Percentiles rank a stretch among this genome's conserved stretches.
Evolutionary conservation across 2,888 invertebrate genomes (phyloP).

Genomic region (Drosophila demipolita): DNA sequence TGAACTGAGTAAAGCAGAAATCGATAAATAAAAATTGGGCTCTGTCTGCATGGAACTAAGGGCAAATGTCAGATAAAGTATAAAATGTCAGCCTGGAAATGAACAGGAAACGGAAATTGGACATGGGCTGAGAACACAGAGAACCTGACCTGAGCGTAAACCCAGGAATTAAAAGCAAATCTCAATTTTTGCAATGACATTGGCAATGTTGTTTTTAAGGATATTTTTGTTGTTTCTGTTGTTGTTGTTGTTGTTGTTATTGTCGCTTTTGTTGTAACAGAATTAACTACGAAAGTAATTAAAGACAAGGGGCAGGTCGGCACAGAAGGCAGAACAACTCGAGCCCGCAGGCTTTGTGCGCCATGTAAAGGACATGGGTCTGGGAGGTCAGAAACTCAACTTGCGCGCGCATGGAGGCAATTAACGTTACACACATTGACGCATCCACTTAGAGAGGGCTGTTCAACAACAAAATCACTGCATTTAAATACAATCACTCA

Average conservation of each 20-base stretch:
- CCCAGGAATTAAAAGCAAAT: constrained; percentile 70
- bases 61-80: constrained; percentile 55
- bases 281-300: constrained; percentile 81
- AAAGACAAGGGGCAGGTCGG: constrained; percentile 57
- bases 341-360: constrained; percentile 47
- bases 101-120: constrained; percentile 63
- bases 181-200: constrained; percentile 71
- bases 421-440: constrained; percentile 57
- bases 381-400: constrained; percentile 50
- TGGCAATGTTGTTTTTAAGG: constrained; percentile 32
- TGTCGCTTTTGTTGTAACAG: constrained; percentile 68
- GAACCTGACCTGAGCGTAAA: constrained; percentile 8
- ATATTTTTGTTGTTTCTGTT: constrained; percentile 4
- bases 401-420: constrained; percentile 79
- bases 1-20: constrained; percentile 35
- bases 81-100: constrained; percentile 45
- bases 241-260: constrained; percentile 20
- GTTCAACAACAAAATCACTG: neutral
- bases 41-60: constrained; percentile 9
- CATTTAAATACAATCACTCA: constrained; percentile 1
- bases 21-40: constrained; percentile 56
- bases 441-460: constrained; percentile 30
- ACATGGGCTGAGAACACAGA: constrained; percentile 8
- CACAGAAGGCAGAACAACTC: constrained; percentile 37
- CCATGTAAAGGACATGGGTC: constrained; percentile 40